Base-by-base conservation (phyloP, 2,888 invertebrate species). In the Allophyes oxyacanthae region DNA sequence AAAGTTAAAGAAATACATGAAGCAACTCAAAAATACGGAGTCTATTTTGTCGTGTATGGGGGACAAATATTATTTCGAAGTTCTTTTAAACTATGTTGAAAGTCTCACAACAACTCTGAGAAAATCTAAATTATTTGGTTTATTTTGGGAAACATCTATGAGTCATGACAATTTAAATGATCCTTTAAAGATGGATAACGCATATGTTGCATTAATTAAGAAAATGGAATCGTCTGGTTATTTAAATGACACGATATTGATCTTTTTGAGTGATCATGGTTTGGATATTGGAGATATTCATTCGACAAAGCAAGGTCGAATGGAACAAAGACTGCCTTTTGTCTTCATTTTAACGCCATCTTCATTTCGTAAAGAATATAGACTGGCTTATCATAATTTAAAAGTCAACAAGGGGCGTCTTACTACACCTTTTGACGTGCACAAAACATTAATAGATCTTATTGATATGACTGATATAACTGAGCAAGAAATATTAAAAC, bases 211-310 rank as follows among this genome's bases (percentile, higher is more conserved):
- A 3, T 94, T 96, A 65, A 84, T 98, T 38, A 79, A 85, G 45
- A 81, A 91, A 51, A 70, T 96, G 49, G 79, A 94, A 11, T 56
- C 83, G 0, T 79, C 87, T 0, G 93, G 94, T 0, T 86, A 95
- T 43, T 86, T 97, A 25, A 94, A 96, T 42, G 90, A 95, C 13
- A 97, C 97, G 0, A 94, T 95, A 26, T 61, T 96, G 15, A 87
- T 98, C 25, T 83, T 97, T 6, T 94, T 98, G 92, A 98, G 98
- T 83, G 98, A 98, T 82, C 98, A 98, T 77, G 98, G 98, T 0
- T 95, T 97, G 54, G 92, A 98, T 57, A 97, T 96, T 95, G 98
- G 97, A 0, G 91, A 91, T 5, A 97, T 97, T 66, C 93, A 97
- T 4, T 90, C 94, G 51, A 97, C 97, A 0, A 97, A 96, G 83